Percentiles rank a stretch among this genome's conserved stretches.
phyloP scores from a whole-genome alignment of 2,888 invertebrate genomes.

The Hemithea aestivaria region DNA sequence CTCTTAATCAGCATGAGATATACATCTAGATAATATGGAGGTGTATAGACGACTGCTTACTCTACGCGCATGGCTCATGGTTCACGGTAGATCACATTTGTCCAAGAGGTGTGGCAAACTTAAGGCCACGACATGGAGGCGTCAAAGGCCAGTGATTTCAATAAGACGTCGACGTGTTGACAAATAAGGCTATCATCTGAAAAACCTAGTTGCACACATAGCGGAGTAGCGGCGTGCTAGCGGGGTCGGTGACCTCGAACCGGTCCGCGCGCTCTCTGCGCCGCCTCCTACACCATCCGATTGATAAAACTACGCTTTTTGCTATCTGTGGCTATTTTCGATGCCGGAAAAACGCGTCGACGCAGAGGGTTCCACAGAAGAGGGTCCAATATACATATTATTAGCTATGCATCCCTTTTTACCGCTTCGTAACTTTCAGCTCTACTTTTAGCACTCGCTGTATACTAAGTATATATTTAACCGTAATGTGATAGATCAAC shows the following conservation, averaged over 20 bases:
- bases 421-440: too few species aligned
- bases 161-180: constrained; percentile 30
- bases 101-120: constrained; percentile 10
- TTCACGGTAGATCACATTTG: too few species aligned
- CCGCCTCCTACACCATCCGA: constrained; percentile 29
- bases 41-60: too few species aligned
- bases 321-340: constrained; percentile 30
- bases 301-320: constrained; percentile 44
- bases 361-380: constrained; percentile 5
- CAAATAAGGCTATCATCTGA: constrained; percentile 48
- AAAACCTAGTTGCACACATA: constrained; percentile 55
- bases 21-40: too few species aligned
- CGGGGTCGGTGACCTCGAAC: constrained; percentile 60
- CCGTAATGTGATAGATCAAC: too few species aligned
- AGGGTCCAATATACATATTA: constrained; percentile 4
- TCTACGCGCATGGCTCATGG: too few species aligned
- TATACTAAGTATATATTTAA: too few species aligned
- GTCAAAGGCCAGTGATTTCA: constrained; percentile 22
- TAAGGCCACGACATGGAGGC: constrained; percentile 11
- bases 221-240: constrained; percentile 51
- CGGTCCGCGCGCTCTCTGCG: constrained; percentile 49
- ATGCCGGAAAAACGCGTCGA: constrained; percentile 8
- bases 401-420: too few species aligned
- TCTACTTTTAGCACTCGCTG: too few species aligned
- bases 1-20: too few species aligned